phyloP scores from a whole-genome alignment of 1,140 invertebrate genomes.

The Dreissena polymorpha region DNA sequence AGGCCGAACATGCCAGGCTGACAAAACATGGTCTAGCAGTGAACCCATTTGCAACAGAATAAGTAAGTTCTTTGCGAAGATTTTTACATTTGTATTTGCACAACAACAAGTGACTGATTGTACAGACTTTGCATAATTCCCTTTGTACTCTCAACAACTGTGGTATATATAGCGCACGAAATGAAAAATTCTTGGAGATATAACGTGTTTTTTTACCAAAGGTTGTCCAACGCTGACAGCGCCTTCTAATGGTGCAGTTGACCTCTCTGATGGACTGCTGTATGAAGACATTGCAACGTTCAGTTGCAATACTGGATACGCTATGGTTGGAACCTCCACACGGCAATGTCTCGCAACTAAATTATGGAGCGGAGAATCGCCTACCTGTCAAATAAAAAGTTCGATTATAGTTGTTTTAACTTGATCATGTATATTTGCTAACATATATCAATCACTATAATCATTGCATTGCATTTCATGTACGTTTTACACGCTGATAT shows the following conservation, averaged over 20 bases:
- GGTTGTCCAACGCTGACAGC: not conserved
- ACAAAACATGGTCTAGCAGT: slow-evolving; percentile 12
- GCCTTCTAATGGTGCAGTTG: slow-evolving; percentile 27
- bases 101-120: no score
- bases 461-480: no score
- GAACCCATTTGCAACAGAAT: slow-evolving; percentile 29
- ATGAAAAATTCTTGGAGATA: no score
- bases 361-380: slow-evolving; percentile 15
- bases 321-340: slow-evolving; percentile 2
- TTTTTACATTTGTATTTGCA: no score
- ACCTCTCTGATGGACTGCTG: not conserved
- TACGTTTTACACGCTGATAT: no score
- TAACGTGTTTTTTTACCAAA: not conserved
- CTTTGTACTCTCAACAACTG: no score
- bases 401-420: no score
- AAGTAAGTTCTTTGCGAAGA: not conserved
- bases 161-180: no score
- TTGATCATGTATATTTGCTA: no score
- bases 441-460: no score
- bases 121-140: no score
- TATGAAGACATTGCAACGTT: not conserved
- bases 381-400: slow-evolving; percentile 11
- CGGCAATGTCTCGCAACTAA: slow-evolving; percentile 20
- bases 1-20: slow-evolving; percentile 16
- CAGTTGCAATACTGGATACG: slow-evolving; percentile 26